Conservation (phyloP, 2,888 invertebrate genomes). For the Macrosiphum euphorbiae region DNA sequence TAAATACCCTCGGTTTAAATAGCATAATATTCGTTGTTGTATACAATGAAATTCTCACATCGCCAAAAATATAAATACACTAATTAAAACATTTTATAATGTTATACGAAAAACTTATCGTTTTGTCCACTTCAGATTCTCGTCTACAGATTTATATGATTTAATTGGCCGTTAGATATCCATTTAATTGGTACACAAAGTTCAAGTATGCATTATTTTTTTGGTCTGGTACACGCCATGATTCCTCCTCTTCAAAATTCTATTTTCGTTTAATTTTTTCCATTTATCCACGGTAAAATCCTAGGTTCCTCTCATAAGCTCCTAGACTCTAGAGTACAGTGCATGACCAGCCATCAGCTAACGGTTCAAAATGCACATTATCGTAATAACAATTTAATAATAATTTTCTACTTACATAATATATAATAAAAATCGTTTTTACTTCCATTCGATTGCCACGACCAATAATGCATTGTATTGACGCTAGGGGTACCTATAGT, state of each 20-base stretch:
- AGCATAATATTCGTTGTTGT: background rate
- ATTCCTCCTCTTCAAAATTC: conserved; percentile 23
- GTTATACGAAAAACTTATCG: background rate
- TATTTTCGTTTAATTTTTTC: conserved; percentile 16
- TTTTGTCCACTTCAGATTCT: conserved; percentile 6
- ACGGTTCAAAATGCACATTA: background rate
- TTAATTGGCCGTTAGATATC: conserved; percentile 51
- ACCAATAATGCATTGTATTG: background rate
- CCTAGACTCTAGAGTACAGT: background rate
- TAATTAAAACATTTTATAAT: conserved; percentile 37
- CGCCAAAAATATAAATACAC: conserved; percentile 26
- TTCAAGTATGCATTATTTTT: background rate
- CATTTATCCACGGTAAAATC: background rate
- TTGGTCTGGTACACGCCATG: background rate
- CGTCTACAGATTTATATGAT: background rate
- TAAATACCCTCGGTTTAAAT: background rate
- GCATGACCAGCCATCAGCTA: background rate
- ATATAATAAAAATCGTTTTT: background rate
- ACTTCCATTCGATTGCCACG: background rate
- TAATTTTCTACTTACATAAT: background rate
- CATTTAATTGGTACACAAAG: conserved; percentile 41
- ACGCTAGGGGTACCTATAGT: background rate
- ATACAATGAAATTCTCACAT: conserved; percentile 41
- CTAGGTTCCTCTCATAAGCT: background rate
- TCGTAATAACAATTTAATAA: background rate